Percentiles rank a stretch among this genome's conserved stretches.
Evolutionary conservation across 2,888 invertebrate genomes (phyloP).

Genomic region (Nectonema munidae): DNA sequence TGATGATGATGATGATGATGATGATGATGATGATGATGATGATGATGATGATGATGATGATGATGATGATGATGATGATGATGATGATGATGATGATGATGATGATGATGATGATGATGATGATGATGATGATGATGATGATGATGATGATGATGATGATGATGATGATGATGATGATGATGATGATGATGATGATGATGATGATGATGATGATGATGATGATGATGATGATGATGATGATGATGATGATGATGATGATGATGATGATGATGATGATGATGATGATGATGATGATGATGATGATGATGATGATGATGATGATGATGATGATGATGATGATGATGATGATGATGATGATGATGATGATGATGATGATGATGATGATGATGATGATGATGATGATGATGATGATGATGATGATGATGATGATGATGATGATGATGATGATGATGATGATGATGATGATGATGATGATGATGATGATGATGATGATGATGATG

Average conservation of each 20-base stretch:
- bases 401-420: slow-evolving; percentile 5
- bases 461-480: slow-evolving; percentile 5
- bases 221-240: slow-evolving; percentile 5
- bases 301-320: slow-evolving; percentile 5
- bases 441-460: slow-evolving; percentile 5
- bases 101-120: slow-evolving; percentile 5
- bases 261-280: slow-evolving; percentile 5
- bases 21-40: slow-evolving; percentile 5
- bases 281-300: slow-evolving; percentile 5
- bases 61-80: slow-evolving; percentile 5
- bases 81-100: slow-evolving; percentile 5
- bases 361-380: slow-evolving; percentile 5
- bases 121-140: slow-evolving; percentile 5
- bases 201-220: slow-evolving; percentile 5
- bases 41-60: slow-evolving; percentile 5
- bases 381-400: slow-evolving; percentile 5
- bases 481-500: slow-evolving; percentile 5
- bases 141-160: slow-evolving; percentile 5
- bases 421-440: slow-evolving; percentile 5
- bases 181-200: slow-evolving; percentile 5
- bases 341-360: slow-evolving; percentile 5
- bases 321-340: slow-evolving; percentile 5
- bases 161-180: slow-evolving; percentile 5
- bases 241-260: slow-evolving; percentile 5
- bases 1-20: slow-evolving; percentile 5